Percentiles rank a stretch among this genome's conserved stretches.
phyloP scores from a whole-genome alignment of 2,797 vertebrate species.

The Orientallactaga sibirica region DNA sequence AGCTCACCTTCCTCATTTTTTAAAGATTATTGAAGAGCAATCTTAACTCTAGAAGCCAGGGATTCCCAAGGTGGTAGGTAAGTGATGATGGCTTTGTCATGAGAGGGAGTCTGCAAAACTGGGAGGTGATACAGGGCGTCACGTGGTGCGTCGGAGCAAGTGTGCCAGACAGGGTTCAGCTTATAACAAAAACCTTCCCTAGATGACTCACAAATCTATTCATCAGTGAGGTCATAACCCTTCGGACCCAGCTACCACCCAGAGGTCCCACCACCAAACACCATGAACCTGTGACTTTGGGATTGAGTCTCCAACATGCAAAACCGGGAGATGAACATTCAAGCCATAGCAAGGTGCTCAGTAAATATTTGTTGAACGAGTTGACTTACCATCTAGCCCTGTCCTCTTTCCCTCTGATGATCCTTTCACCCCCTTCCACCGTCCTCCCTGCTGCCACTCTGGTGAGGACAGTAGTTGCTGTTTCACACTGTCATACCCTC shows the following conservation, averaged over 20 bases:
- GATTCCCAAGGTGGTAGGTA: no score
- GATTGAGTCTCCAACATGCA: not conserved
- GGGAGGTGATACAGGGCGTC: not conserved
- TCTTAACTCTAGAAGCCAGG: not conserved
- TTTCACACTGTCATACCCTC: not conserved
- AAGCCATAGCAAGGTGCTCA: not conserved
- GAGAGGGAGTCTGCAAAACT: not conserved
- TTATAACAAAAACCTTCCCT: not conserved
- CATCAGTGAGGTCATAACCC: not conserved
- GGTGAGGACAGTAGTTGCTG: accelerated
- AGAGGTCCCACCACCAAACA: not conserved
- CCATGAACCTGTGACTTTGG: not conserved
- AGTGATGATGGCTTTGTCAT: no score
- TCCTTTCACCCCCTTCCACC: not conserved
- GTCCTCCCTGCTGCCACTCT: not conserved
- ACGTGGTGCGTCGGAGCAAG: not conserved
- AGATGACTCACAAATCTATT: not conserved
- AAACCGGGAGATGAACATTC: not conserved
- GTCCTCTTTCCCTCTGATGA: not conserved
- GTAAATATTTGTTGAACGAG: not conserved
- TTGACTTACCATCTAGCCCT: not conserved
- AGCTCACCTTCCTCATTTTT: no score
- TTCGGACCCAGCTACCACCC: not conserved
- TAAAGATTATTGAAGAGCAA: no score
- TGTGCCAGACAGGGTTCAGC: not conserved